Conservation (phyloP, 2,797 vertebrate species). For the Epinephelus awoara region DNA sequence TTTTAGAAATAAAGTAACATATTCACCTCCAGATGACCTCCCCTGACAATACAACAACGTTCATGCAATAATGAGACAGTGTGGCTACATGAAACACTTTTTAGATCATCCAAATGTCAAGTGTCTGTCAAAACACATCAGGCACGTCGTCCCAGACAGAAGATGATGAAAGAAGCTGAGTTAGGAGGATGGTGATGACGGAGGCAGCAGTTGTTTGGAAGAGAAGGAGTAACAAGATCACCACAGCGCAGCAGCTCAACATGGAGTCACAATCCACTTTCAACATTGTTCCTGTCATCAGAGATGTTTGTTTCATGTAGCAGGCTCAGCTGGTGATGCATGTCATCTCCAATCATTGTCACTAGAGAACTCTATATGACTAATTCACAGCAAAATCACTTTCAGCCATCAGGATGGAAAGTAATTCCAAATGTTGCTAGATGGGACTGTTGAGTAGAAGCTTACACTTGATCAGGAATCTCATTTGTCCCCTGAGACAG, state of each 20-base stretch:
- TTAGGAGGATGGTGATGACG: constrained; percentile 5
- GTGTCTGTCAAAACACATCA: constrained; percentile 34
- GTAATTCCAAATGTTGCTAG: neutral
- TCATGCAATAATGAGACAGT: constrained; percentile 3
- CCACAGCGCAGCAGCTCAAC: neutral
- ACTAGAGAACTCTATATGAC: neutral
- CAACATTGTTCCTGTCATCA: neutral
- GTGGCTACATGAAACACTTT: constrained; percentile 20
- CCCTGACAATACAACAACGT: neutral
- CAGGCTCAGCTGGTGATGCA: neutral
- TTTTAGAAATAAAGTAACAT: constrained; percentile 24
- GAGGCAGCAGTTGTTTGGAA: constrained; percentile 2
- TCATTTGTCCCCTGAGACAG: neutral
- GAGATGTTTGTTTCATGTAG: constrained; percentile 1
- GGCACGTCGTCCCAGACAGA: constrained; percentile 16
- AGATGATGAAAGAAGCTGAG: constrained; percentile 28
- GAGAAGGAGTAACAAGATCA: constrained; percentile 1
- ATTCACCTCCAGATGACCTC: constrained; percentile 41
- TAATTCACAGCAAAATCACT: neutral
- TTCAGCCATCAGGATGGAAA: neutral
- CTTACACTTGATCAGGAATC: neutral
- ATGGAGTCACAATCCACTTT: neutral
- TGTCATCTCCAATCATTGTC: neutral
- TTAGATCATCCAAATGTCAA: constrained; percentile 42
- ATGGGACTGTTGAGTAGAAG: neutral